Base-by-base conservation (phyloP, 1,140 invertebrate genomes). In the Cotesia glomerata region DNA sequence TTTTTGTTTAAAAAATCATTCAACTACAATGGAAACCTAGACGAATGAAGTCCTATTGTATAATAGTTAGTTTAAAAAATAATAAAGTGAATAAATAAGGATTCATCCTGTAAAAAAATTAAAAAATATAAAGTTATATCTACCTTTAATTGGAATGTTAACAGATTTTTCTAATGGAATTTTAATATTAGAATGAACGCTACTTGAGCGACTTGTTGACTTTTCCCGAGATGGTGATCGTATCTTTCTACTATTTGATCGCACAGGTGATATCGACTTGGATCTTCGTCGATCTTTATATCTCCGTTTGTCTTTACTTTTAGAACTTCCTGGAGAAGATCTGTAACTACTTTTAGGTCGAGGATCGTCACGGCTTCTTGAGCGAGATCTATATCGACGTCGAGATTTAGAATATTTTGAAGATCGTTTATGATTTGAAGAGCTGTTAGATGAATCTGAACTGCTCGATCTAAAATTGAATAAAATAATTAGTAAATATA, bases 161-260 rank as follows among this genome's bases (percentile, higher is more conserved):
- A 72, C 74, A 35, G 54, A 36, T 69, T 83, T 85, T 5, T 87
- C 85, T 26, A 35, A n/a, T 14, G 66, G 14, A 63, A 78, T 61
- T 74, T 84, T 83, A 35, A 80, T 71, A 77, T 80, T 82, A 11
- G 85, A 86, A 32, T 86, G 85, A 4, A 82, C 86, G 76, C 84
- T 87, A 70, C 83, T 86, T 0, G 84, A 86, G 71, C 85, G 75
- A 69, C 84, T 87, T 4, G 81, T 81, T 5, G 85, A 87, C 62
- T 86, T 86, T 64, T 88, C 85, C 73, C 81, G 82, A 0, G 86
- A 86, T 63, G 67, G 63, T 4, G 87, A 88, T 76, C 82, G 84
- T 66, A 49, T 75, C 70, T 81, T 86, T 71, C 78, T 80, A 39
- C 9, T 39, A 58, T 76, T 80, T 54, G 70, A 78, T 11, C 75